These are phyloP conservation scores for Chironomus tentans DNA, from an alignment of 2,888 invertebrate genomes.

Conservation along the genomic window DNA sequence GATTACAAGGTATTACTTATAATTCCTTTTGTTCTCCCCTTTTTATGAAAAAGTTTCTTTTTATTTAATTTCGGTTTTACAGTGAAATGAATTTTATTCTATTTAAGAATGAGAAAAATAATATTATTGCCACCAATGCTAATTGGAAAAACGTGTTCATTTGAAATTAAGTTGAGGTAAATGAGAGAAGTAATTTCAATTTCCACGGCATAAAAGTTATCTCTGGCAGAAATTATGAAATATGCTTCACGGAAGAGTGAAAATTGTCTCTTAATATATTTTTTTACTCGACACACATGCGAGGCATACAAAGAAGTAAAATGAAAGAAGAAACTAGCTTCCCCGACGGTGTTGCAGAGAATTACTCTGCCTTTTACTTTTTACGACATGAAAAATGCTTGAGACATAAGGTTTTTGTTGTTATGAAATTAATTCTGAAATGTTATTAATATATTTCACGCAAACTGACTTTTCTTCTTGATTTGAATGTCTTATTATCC, in stretches of 20 bases:
- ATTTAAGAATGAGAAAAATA: not conserved
- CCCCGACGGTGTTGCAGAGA: not conserved
- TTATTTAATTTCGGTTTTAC: no score
- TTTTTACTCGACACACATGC: no score
- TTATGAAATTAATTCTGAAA: slow-evolving; percentile 2
- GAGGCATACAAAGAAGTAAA: not conserved
- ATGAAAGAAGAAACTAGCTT: not conserved
- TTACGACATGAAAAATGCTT: not conserved
- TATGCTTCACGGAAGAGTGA: no score
- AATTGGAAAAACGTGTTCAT: not conserved
- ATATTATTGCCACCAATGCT: not conserved
- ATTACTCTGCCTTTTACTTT: not conserved
- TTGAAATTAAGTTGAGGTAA: no score
- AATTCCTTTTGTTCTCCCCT: no score
- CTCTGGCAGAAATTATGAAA: no score
- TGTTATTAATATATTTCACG: slow-evolving; percentile 7
- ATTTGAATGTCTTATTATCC: not conserved
- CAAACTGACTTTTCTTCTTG: not conserved
- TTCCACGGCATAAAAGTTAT: not conserved
- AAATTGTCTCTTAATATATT: no score
- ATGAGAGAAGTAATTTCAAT: not conserved
- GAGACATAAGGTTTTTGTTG: not conserved
- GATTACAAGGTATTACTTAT: no score
- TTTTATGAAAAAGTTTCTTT: no score
- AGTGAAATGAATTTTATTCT: no score